Conservation (phyloP, 1,140 invertebrate species). For the Hyphantria cunea region DNA sequence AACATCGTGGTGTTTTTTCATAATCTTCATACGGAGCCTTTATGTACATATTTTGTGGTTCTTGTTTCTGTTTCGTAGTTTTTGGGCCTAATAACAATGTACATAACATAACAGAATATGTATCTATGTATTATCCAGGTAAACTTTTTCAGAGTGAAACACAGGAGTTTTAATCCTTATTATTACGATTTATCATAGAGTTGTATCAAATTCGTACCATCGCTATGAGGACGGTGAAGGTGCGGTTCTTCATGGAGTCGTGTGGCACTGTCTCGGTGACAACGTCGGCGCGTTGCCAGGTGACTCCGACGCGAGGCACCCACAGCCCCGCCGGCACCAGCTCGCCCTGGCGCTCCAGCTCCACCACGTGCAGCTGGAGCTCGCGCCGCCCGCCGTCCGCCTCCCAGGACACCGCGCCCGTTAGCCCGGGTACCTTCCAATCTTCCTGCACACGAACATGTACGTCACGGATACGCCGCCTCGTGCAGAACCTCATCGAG, state of each 20-base stretch:
- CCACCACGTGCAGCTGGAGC: slow-evolving; percentile 47
- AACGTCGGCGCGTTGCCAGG: slow-evolving; percentile 39
- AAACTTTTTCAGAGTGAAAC: too few relatives aligned
- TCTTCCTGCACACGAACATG: slow-evolving; percentile 35
- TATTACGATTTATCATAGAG: too few relatives aligned
- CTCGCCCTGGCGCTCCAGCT: slow-evolving; percentile 56
- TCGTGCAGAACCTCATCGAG: not conserved
- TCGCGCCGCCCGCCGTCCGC: slow-evolving; percentile 48
- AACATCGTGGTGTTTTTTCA: too few relatives aligned
- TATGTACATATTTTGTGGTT: too few relatives aligned
- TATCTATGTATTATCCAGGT: too few relatives aligned
- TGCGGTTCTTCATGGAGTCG: slow-evolving; percentile 66
- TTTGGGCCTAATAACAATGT: too few relatives aligned
- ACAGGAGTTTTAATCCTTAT: too few relatives aligned
- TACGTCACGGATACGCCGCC: not conserved
- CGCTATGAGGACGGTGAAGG: slow-evolving; percentile 66
- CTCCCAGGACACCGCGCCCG: slow-evolving; percentile 51
- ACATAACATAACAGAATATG: too few relatives aligned
- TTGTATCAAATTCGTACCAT: slow-evolving; percentile 32
- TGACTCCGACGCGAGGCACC: slow-evolving; percentile 44
- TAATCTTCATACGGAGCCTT: too few relatives aligned
- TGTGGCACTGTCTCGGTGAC: slow-evolving; percentile 34
- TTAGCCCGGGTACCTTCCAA: slow-evolving; percentile 31
- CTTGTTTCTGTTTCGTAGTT: too few relatives aligned
- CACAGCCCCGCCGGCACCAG: slow-evolving; percentile 44